Conservation (phyloP, 2,797 vertebrate species). For the Erpetoichthys calabaricus region DNA sequence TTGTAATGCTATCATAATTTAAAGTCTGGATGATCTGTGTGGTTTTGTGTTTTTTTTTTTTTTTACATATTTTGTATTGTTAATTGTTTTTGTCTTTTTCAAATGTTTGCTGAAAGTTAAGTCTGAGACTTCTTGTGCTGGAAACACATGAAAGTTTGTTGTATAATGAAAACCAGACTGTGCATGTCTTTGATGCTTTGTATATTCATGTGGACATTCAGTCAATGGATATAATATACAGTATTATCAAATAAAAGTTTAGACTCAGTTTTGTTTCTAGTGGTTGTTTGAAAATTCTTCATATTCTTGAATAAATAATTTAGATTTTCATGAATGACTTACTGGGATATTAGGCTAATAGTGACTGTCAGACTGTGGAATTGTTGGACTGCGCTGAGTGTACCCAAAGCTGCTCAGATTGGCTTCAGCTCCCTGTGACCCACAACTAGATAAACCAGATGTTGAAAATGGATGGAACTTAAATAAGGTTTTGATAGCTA, state of each 20-base stretch:
- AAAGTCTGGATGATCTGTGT: constrained; percentile 41
- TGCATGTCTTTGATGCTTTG: constrained; percentile 66
- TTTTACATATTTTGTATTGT: neutral
- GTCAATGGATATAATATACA: constrained; percentile 74
- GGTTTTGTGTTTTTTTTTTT: constrained; percentile 11
- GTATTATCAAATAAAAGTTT: constrained; percentile 71
- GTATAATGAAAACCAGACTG: constrained; percentile 50
- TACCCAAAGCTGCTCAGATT: too few species aligned
- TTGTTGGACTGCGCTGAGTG: too few species aligned
- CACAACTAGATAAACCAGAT: too few species aligned
- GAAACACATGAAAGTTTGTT: constrained; percentile 48
- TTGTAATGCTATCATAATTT: constrained; percentile 41
- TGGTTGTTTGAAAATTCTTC: too few species aligned
- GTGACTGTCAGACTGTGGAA: too few species aligned
- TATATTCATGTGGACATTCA: constrained; percentile 53
- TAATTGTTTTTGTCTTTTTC: constrained; percentile 25
- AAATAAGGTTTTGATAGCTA: too few species aligned
- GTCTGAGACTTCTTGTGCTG: constrained; percentile 55
- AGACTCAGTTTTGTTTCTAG: constrained; percentile 11
- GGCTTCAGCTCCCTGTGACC: too few species aligned
- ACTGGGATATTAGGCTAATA: too few species aligned
- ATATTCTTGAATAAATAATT: too few species aligned
- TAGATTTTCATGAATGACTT: too few species aligned
- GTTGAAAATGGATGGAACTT: too few species aligned
- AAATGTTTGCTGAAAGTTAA: constrained; percentile 37